Evolutionary conservation across 2,797 vertebrate species (phyloP), one percentile per base, ranked within the genome.

Genomic region (Enteromius trimaculatus): DNA sequence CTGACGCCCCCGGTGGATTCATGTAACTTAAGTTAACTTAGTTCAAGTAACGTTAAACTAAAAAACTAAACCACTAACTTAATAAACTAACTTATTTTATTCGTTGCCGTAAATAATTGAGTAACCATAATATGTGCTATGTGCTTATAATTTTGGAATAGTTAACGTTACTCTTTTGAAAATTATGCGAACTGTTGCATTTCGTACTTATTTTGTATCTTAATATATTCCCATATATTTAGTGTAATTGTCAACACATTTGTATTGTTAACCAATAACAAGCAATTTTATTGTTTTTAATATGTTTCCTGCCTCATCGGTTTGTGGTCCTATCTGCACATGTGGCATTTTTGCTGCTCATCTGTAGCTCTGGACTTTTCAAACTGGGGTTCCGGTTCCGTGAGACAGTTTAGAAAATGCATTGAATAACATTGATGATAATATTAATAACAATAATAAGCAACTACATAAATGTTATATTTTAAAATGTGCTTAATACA

Each of bases 271-370:
- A 9, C 7, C 21, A 53, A 53, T 8, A 53, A 3, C 51, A 53
- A n/a, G 3, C 51, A 55, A 55, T 14, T 47, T 4, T 21, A 47
- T 14, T 13, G 29, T 37, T 23, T 51, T 5, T 1, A 14, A 19
- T 81, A 51, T 55, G 66, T 42, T 3, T 29, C 69, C 3, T 65
- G 1, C 70, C 37, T 51, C 19, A 26, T n/a, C 37, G 19, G 53
- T 51, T 44, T 58, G 64, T 21, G 51, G 71, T 39, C 74, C 51
- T 14, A 14, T 60, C 10, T 82, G 80, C 60, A 62, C 17, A 64
- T 72, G 81, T 87, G 86, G 75, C 80, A 70, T 69, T 7, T 60
- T 29, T 47, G 51, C 49, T 74, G 62, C 21, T 44, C 37, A 4
- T 75, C 51, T 58, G 31, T 4, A 37, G 21, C 8, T 6, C 8